Conservation (phyloP, 30 jellyfish, hydroid and myxozoan genomes). For the Hydra vulgaris region DNA sequence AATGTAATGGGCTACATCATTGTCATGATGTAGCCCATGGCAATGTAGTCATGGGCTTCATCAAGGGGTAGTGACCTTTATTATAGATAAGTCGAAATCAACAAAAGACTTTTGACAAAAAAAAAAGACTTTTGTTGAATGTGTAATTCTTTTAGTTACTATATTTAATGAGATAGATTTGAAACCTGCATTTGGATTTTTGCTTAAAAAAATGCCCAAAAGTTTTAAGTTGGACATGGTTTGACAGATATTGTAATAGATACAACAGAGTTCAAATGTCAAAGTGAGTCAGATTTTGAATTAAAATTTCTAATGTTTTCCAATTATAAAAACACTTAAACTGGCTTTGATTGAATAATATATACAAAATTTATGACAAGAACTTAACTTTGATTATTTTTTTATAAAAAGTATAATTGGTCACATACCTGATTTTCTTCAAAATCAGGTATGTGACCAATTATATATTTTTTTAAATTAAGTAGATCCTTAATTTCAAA, state of each 20-base stretch:
- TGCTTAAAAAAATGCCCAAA: conserved; percentile 7
- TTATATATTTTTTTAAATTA: neutral
- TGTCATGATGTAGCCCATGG: too few species aligned
- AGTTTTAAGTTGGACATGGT: neutral
- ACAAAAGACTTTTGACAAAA: too few species aligned
- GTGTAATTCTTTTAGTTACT: conserved; percentile 17
- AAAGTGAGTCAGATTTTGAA: neutral
- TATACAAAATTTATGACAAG: neutral
- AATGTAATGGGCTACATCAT: too few species aligned
- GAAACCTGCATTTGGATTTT: conserved; percentile 24
- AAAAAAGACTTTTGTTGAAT: conserved; percentile 14
- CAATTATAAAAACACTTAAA: too few species aligned
- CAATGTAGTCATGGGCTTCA: conserved; percentile 33
- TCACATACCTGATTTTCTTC: neutral
- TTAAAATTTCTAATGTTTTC: too few species aligned
- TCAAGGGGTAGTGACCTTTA: conserved; percentile 33
- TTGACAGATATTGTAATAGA: neutral
- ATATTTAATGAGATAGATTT: conserved; percentile 29
- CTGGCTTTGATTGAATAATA: too few species aligned
- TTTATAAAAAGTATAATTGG: neutral
- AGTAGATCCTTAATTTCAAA: conserved; percentile 3
- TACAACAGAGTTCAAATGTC: neutral
- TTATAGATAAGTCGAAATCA: conserved; percentile 16
- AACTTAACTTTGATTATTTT: neutral
- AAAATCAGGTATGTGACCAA: neutral